Conservation (phyloP, 1,140 invertebrate species). For the Bombus haemorrhoidalis region DNA sequence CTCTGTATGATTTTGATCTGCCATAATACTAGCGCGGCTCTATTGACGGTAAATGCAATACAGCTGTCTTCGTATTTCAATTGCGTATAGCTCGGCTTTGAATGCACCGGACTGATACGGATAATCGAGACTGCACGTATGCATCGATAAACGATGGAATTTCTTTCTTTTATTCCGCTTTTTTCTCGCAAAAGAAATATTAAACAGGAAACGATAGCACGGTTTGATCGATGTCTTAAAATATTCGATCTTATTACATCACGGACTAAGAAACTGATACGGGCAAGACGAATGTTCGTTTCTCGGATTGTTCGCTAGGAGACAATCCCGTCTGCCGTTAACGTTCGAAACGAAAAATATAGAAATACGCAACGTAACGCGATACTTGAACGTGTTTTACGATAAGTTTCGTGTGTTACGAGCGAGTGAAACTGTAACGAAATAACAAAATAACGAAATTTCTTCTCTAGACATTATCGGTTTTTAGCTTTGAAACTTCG, state of each 20-base stretch:
- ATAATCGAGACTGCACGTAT: neutral
- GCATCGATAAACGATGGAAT: slow-evolving; percentile 11
- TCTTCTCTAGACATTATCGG: neutral
- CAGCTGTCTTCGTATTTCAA: slow-evolving; percentile 38
- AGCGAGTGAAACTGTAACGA: neutral
- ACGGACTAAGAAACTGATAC: neutral
- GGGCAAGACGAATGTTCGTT: neutral
- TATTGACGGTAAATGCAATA: slow-evolving; percentile 6
- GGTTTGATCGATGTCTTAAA: neutral
- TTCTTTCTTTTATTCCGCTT: neutral
- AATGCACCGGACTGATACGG: neutral
- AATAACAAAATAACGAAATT: neutral
- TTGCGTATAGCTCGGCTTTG: neutral
- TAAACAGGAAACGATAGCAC: neutral
- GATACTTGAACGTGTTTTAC: neutral
- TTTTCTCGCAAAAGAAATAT: neutral
- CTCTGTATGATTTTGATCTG: slow-evolving; percentile 6
- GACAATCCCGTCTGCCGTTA: neutral
- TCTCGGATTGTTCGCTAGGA: neutral
- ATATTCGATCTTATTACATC: neutral
- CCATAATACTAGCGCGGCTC: neutral
- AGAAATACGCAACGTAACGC: neutral
- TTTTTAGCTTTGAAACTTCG: neutral
- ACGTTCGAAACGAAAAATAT: neutral
- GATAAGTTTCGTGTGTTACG: neutral